Conservation (phyloP, 37 sponge, comb jelly and placozoan genomes). For the Amphimedon queenslandica region DNA sequence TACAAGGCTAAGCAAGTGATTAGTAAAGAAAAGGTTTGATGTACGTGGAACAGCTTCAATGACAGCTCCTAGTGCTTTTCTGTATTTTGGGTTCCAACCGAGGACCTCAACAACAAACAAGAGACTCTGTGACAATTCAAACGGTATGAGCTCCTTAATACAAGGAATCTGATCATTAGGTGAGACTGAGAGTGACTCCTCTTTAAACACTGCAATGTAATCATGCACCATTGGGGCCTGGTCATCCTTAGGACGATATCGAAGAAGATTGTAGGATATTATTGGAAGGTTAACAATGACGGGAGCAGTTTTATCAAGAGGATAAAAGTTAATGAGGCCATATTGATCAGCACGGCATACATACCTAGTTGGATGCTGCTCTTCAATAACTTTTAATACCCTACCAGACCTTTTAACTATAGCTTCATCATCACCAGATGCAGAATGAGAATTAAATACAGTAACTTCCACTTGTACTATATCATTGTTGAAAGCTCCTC, state of each 20-base stretch:
- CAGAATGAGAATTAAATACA: no score
- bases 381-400: constrained; percentile 24
- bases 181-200: background rate
- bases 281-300: constrained; percentile 54
- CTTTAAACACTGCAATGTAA: constrained; percentile 21
- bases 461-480: constrained; percentile 37
- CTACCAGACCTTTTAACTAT: constrained; percentile 16
- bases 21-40: constrained; percentile 27
- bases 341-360: constrained; percentile 38
- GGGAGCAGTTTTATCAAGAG: constrained; percentile 47
- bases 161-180: constrained; percentile 24
- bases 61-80: constrained; percentile 48
- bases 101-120: constrained; percentile 47
- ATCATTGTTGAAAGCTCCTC: constrained; percentile 62
- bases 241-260: background rate
- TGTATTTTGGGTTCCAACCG: constrained; percentile 28
- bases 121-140: constrained; percentile 25
- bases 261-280: constrained; percentile 11
- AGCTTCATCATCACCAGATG: constrained; percentile 2
- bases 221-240: background rate
- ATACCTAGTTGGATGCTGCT: constrained; percentile 11
- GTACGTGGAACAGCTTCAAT: constrained; percentile 33
- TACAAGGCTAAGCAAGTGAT: constrained; percentile 29
- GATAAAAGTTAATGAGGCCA: constrained; percentile 49
- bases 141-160: constrained; percentile 36